Percentiles rank a stretch among this genome's conserved stretches.
phyloP scores from a whole-genome alignment of 1,140 invertebrate species.

The Gryllus bimaculatus region DNA sequence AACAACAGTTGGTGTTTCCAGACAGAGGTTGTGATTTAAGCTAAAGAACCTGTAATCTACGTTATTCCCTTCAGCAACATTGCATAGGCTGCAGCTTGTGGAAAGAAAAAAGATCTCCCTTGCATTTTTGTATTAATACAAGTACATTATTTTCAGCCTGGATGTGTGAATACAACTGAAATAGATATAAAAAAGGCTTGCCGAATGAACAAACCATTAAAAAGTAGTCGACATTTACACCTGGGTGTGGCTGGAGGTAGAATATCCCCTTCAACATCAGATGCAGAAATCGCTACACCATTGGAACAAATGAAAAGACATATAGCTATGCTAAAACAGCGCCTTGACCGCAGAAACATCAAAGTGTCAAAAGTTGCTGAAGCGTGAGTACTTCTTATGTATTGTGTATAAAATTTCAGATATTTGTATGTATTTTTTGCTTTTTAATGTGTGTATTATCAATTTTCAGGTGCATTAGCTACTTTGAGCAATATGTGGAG shows the following conservation, averaged over 20 bases:
- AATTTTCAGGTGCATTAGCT: constrained; percentile 69
- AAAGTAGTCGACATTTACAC: constrained; percentile 18
- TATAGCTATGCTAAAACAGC: constrained; percentile 55
- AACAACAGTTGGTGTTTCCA: no score
- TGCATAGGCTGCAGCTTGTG: no score
- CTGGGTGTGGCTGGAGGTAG: constrained; percentile 38
- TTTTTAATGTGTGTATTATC: constrained; percentile 18
- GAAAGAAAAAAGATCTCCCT: no score
- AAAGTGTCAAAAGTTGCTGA: constrained; percentile 96
- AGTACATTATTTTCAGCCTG: constrained; percentile 62
- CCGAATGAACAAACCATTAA: constrained; percentile 55
- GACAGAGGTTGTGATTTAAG: no score
- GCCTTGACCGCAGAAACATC: constrained; percentile 81
- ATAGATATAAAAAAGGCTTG: constrained; percentile 96
- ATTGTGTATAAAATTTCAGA: neutral
- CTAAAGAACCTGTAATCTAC: no score
- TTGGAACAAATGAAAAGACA: constrained; percentile 49
- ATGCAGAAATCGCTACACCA: constrained; percentile 39
- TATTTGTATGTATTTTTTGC: neutral
- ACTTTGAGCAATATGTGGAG: constrained; percentile 93
- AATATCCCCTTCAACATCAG: constrained; percentile 52
- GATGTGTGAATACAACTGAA: constrained; percentile 98
- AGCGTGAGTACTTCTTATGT: constrained; percentile 56
- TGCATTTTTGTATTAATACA: neutral
- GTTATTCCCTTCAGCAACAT: no score